Evolutionary conservation across 1,140 invertebrate genomes (phyloP).

Genomic region (Asbolus verrucosus): DNA sequence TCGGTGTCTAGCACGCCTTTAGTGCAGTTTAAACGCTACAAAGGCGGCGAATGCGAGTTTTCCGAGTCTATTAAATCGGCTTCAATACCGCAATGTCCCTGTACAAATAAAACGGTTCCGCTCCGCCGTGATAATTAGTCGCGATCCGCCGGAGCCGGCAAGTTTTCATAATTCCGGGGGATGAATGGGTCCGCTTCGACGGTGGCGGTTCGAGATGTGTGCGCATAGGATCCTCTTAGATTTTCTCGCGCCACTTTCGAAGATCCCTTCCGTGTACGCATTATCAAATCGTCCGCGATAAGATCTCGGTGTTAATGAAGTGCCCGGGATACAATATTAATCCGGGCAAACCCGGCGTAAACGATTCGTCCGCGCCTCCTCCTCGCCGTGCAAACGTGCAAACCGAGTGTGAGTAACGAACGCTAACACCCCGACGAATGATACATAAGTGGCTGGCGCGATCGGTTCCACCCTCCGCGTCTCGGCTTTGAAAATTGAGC

Average conservation of each 20-base stretch:
- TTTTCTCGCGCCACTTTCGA: not conserved
- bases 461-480: constrained; percentile 29
- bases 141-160: too few species aligned
- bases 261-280: constrained; percentile 3
- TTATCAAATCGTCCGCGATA: constrained; percentile 39
- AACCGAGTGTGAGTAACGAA: constrained; percentile 24
- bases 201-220: too few species aligned
- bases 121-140: too few species aligned
- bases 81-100: not conserved
- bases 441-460: constrained; percentile 37
- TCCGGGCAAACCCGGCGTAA: constrained; percentile 45
- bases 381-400: constrained; percentile 13
- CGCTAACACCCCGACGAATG: constrained; percentile 3
- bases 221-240: not conserved
- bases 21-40: not conserved
- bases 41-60: not conserved
- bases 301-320: constrained; percentile 53
- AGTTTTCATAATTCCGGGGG: too few species aligned
- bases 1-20: constrained; percentile 5
- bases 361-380: constrained; percentile 39
- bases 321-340: constrained; percentile 51
- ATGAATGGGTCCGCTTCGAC: too few species aligned
- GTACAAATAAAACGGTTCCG: not conserved
- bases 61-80: not conserved
- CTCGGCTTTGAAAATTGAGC: constrained; percentile 39